Evolutionary conservation across 2,888 invertebrate species (phyloP).

Genomic region (Phyllotreta striolata): DNA sequence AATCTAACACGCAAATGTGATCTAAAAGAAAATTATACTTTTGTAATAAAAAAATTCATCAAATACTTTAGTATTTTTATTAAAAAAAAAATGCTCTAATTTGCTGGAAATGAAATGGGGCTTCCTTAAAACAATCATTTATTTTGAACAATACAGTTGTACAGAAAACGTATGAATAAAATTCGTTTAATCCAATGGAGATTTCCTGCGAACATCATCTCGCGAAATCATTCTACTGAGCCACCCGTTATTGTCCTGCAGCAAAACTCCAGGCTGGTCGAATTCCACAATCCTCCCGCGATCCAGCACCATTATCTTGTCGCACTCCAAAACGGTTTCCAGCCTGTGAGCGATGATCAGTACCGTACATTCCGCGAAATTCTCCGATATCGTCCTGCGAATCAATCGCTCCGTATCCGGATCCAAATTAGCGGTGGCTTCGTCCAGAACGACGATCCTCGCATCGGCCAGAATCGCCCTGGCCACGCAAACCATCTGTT

Average conservation of each 20-base stretch:
- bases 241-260: slow-evolving; percentile 67
- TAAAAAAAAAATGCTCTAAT: too few relatives aligned
- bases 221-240: slow-evolving; percentile 75
- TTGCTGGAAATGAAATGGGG: too few relatives aligned
- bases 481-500: slow-evolving; percentile 66
- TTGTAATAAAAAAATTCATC: too few relatives aligned
- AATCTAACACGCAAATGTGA: too few relatives aligned
- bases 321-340: slow-evolving; percentile 64
- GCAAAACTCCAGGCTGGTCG: slow-evolving; percentile 56
- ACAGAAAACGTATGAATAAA: too few relatives aligned
- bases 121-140: too few relatives aligned
- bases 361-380: slow-evolving; percentile 65
- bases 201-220: slow-evolving; percentile 59
- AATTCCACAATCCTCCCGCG: slow-evolving; percentile 59
- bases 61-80: too few relatives aligned
- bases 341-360: slow-evolving; percentile 60
- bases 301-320: slow-evolving; percentile 64
- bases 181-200: too few relatives aligned
- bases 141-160: too few relatives aligned
- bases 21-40: too few relatives aligned
- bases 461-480: slow-evolving; percentile 64
- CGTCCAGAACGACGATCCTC: slow-evolving; percentile 64
- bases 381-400: slow-evolving; percentile 63
- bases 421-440: slow-evolving; percentile 67
- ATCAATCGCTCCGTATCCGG: slow-evolving; percentile 63